These are phyloP conservation scores for Cepaea hortensis DNA, from an alignment of 2,888 invertebrate genomes.

Conservation along the genomic window DNA sequence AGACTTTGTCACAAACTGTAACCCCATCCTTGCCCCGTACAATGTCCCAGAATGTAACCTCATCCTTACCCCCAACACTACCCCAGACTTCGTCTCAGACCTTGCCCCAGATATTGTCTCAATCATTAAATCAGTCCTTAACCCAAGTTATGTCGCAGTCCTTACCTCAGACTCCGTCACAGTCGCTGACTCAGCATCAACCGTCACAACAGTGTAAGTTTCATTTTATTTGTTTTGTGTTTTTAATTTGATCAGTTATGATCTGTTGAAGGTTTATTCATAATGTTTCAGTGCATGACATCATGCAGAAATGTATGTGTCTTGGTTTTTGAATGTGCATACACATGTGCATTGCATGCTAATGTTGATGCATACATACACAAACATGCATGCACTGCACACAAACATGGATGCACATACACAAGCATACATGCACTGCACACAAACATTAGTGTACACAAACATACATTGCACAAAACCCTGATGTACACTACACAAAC, in stretches of 20 bases:
- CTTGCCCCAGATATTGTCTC: background rate
- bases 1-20: background rate
- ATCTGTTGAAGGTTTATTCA: background rate
- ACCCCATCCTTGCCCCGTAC: background rate
- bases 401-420: no score
- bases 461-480: no score
- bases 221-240: background rate
- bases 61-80: background rate
- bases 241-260: background rate
- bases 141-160: background rate
- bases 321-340: no score
- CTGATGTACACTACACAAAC: no score
- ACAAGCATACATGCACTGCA: no score
- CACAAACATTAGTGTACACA: no score
- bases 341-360: no score
- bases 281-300: no score
- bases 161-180: conserved; percentile 2
- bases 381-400: no score
- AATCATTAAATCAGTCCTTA: background rate
- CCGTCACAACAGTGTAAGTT: conserved; percentile 31
- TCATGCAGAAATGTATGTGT: no score
- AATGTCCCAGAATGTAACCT: background rate
- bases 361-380: no score
- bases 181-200: conserved; percentile 11
- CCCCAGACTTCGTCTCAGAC: background rate